Evolutionary conservation across 2,888 invertebrate species (phyloP).

Genomic region (Biston stratarius): DNA sequence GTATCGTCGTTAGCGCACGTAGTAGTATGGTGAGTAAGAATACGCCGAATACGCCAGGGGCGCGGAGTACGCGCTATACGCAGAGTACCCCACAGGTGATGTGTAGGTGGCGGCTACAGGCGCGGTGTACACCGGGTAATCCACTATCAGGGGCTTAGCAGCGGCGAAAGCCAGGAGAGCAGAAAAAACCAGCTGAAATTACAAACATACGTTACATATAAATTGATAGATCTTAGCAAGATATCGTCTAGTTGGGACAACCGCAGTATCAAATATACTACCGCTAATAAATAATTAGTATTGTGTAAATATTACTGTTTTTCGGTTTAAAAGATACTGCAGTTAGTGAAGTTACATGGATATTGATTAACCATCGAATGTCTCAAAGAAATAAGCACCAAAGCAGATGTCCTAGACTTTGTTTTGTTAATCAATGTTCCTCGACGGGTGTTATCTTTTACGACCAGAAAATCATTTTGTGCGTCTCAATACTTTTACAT

Average conservation of each 20-base stretch:
- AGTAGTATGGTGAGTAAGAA: conserved; percentile 75
- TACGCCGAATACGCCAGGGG: conserved; percentile 68
- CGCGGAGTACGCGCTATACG: conserved; percentile 60
- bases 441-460: too few species aligned
- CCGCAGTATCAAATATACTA: too few species aligned
- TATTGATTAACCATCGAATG: too few species aligned
- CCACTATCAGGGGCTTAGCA: conserved; percentile 78
- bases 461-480: too few species aligned
- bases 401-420: too few species aligned
- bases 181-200: conserved; percentile 74
- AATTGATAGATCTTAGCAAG: not conserved
- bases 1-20: conserved; percentile 61
- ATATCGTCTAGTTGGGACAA: not conserved
- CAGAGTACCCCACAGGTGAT: conserved; percentile 77
- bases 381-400: too few species aligned
- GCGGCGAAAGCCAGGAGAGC: conserved; percentile 83
- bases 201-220: conserved; percentile 4
- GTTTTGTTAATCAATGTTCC: too few species aligned
- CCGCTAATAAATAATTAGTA: too few species aligned
- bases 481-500: too few species aligned
- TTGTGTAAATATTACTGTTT: too few species aligned
- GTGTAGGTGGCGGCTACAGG: conserved; percentile 82
- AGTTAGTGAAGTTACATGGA: too few species aligned
- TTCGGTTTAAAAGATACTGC: too few species aligned
- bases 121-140: conserved; percentile 76